phyloP scores from a whole-genome alignment of 2,113 vertebrate genomes.

The Rhabdornis inornatus region DNA sequence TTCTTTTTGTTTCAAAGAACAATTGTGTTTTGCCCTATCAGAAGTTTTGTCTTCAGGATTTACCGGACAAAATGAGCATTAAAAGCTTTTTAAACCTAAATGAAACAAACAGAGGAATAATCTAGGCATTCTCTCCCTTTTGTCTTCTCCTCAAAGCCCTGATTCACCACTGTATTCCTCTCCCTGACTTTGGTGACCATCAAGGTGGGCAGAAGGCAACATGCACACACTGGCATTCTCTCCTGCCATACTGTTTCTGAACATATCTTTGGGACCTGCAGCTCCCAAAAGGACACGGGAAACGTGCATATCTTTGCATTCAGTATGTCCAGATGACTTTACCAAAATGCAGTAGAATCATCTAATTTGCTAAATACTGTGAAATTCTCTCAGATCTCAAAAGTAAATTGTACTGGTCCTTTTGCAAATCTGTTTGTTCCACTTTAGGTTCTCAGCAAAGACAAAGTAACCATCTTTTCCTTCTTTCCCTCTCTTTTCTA shows the following conservation, averaged over 20 bases:
- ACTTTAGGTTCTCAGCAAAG: neutral
- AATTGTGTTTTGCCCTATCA: neutral
- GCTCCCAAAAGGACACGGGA: neutral
- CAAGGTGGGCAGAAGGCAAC: neutral
- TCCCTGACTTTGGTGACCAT: neutral
- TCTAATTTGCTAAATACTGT: neutral
- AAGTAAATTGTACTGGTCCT: neutral
- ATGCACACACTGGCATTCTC: rapidly evolving
- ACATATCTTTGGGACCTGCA: neutral
- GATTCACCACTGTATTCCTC: neutral
- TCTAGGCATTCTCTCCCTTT: neutral
- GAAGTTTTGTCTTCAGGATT: neutral
- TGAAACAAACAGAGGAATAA: neutral
- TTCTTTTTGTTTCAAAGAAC: neutral
- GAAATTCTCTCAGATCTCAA: neutral
- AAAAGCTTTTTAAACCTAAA: neutral
- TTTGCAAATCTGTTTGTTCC: neutral
- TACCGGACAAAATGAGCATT: neutral
- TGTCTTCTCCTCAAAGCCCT: neutral
- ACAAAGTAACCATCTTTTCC: neutral
- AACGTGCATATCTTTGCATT: neutral
- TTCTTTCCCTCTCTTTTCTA: neutral
- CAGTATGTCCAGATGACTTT: neutral
- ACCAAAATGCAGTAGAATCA: neutral
- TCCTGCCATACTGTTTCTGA: neutral